These are phyloP conservation scores for Rhabdomys pumilio DNA, from an alignment of 2,797 vertebrate species.

Conservation along the genomic window DNA sequence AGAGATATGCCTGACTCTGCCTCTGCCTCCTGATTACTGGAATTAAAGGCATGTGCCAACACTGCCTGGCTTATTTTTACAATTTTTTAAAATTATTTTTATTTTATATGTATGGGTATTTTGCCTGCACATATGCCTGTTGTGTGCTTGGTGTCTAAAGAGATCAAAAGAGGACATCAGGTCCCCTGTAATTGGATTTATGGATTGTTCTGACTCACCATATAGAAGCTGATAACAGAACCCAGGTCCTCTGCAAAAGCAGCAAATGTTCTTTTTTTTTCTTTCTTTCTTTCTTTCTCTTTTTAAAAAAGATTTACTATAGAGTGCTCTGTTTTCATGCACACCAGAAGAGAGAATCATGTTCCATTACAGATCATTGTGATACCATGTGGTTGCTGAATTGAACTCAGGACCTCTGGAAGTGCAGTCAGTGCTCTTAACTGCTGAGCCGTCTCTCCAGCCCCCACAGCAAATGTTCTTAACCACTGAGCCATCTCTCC, in stretches of 20 bases:
- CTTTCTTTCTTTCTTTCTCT: too few relatives aligned
- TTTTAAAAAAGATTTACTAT: too few relatives aligned
- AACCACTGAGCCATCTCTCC: neutral
- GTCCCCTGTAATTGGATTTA: neutral
- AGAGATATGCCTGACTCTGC: neutral
- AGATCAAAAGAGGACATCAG: neutral
- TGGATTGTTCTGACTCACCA: neutral
- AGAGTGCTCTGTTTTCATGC: too few relatives aligned
- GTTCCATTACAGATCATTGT: too few relatives aligned
- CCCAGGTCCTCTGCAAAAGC: neutral
- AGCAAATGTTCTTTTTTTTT: neutral
- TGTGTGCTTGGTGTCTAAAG: neutral
- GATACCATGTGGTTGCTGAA: neutral
- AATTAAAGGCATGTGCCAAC: neutral
- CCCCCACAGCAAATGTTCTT: neutral
- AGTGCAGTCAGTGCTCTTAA: neutral
- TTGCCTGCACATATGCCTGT: neutral
- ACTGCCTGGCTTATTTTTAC: neutral
- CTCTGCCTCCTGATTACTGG: neutral
- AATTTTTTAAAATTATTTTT: neutral
- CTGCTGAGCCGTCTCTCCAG: neutral
- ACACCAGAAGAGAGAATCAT: too few relatives aligned
- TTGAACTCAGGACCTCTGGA: neutral
- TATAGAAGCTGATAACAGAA: neutral
- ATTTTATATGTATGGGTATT: neutral